Evolutionary conservation across 1,140 invertebrate species (phyloP), one percentile per base, ranked within the genome.

Genomic region (Chymomyza costata): DNA sequence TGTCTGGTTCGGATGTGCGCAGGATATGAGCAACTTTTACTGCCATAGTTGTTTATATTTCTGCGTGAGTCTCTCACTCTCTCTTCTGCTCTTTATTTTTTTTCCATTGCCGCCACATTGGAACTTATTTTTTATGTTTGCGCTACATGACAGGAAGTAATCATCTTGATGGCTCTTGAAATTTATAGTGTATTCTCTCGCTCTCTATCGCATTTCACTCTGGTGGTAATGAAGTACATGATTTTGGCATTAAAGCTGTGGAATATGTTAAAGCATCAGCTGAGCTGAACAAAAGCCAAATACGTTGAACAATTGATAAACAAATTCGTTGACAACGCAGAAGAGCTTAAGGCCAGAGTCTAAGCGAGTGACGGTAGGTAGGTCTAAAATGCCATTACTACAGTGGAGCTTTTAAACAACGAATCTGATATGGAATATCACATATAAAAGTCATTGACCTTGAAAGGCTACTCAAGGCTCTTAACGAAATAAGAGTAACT

Each of bases 1-100:
- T 74, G 60, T 80, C 65, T 35, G 49, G 61, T 39, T 53, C 74
- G 73, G 73, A 80, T 73, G 73, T 66, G 67, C 65, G 49, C 67
- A 67, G 74, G 74, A 80, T 80, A 80, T 81, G 74, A 81, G 64
- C 74, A 71, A 80, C 64, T 80, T 80, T 80, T 80, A 80, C 68
- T 73, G 74, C 64, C 55, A 81, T 81, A 67, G 64, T 73, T 73
- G 52, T 54, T 64, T 59, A 54, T 80, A n/a, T 73, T 59, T 59
- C 73, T 81, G 59, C 37, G 60, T 48, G 60, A 48, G 55, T 59
- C 55, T 53, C 34, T 53, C 3, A n/a, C n/a, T 34, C 31, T 34
- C 3, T 6, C n/a, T 34, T 34, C n/a, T n/a, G n/a, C n/a, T n/a
- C n/a, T n/a, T n/a, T n/a, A n/a, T n/a, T n/a, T n/a, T n/a, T n/a